Percentiles rank a stretch among this genome's conserved stretches.
Conservation (phyloP, 1,140 invertebrate genomes). For the Tetragonula clypearis region DNA sequence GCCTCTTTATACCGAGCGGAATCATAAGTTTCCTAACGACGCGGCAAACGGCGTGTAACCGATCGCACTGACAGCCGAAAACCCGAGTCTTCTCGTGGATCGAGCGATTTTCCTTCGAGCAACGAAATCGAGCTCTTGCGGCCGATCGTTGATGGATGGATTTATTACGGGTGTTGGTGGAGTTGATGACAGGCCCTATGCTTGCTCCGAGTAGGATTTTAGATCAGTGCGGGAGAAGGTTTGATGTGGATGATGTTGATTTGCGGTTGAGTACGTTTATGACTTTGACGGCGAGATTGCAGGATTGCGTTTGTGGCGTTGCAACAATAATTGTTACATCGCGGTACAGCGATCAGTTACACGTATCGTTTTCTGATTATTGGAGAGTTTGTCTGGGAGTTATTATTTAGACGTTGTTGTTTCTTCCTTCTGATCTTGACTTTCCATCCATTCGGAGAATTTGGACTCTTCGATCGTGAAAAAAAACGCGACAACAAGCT, state of each 20-base stretch:
- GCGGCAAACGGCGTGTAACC: slow-evolving; percentile 54
- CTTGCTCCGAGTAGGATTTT: neutral
- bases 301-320: neutral
- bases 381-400: neutral
- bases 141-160: neutral
- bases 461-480: too few species aligned
- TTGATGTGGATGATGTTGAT: neutral
- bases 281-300: neutral
- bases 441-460: too few species aligned
- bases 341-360: neutral
- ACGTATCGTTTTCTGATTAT: neutral
- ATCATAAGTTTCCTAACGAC: slow-evolving; percentile 56
- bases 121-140: neutral
- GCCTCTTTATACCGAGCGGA: slow-evolving; percentile 45
- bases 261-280: neutral
- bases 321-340: too few species aligned
- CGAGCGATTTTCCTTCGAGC: slow-evolving; percentile 17
- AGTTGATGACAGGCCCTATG: too few species aligned
- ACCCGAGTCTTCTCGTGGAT: slow-evolving; percentile 31
- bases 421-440: too few species aligned
- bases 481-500: too few species aligned
- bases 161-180: neutral
- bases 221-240: neutral
- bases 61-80: slow-evolving; percentile 35
- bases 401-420: too few species aligned